These are phyloP conservation scores for Pitangus sulphuratus DNA, from an alignment of 2,797 vertebrate genomes.

Conservation along the genomic window DNA sequence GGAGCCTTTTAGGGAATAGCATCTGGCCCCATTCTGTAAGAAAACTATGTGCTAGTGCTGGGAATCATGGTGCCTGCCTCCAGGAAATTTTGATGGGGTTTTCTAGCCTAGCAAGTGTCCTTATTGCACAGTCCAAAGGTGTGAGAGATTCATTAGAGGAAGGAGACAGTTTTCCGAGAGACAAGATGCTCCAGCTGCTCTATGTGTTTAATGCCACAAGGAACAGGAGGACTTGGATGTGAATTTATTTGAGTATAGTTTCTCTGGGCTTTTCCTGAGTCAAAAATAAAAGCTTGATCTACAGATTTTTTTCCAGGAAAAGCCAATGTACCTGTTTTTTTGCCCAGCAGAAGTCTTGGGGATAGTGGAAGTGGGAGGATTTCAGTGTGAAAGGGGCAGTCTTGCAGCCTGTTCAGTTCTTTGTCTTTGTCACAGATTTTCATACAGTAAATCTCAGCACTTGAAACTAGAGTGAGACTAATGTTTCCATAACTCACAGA, in stretches of 20 bases:
- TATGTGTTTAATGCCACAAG: fast-evolving
- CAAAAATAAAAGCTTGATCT: neutral
- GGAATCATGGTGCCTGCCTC: neutral
- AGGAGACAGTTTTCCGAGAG: neutral
- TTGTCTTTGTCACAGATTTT: neutral
- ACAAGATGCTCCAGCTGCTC: neutral
- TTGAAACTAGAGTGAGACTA: neutral
- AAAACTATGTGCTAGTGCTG: neutral
- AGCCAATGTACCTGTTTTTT: fast-evolving
- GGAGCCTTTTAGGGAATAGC: neutral
- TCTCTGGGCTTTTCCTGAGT: neutral
- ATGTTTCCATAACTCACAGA: neutral
- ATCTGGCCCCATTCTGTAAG: neutral
- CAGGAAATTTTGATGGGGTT: neutral
- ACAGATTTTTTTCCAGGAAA: neutral
- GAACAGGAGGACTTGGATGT: neutral
- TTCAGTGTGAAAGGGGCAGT: neutral
- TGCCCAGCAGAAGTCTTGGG: neutral
- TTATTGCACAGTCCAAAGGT: neutral
- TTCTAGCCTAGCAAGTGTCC: neutral
- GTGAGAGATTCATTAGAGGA: neutral
- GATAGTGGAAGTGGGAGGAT: neutral
- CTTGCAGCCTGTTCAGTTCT: neutral
- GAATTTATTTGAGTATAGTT: neutral
- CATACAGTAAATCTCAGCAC: neutral